Percentiles rank a stretch among this genome's conserved stretches.
These are phyloP conservation scores for Anagrus nilaparvatae DNA, from an alignment of 1,140 invertebrate species.

Conservation along the genomic window DNA sequence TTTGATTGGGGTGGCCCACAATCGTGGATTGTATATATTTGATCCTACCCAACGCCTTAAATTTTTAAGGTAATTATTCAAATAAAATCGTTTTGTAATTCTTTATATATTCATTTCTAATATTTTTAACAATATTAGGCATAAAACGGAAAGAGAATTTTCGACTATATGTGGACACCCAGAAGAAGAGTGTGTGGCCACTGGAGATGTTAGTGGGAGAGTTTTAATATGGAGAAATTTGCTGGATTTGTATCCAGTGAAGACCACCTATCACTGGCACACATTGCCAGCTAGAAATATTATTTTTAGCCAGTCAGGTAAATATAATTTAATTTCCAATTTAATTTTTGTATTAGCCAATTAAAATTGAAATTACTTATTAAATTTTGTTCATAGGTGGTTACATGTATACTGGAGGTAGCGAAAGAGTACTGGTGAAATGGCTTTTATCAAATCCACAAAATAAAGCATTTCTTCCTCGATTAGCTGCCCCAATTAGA, in stretches of 20 bases:
- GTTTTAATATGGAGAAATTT: conserved; percentile 55
- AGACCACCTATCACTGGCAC: conserved; percentile 69
- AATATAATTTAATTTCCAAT: conserved; percentile 20
- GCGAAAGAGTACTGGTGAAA: conserved; percentile 70
- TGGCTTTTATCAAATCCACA: conserved; percentile 53
- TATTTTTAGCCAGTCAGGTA: conserved; percentile 58
- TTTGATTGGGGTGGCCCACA: conserved; percentile 30
- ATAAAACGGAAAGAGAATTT: conserved; percentile 41
- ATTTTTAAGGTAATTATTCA: conserved; percentile 8
- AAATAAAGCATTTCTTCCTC: conserved; percentile 57
- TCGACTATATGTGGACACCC: conserved; percentile 65
- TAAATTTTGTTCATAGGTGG: conserved; percentile 39
- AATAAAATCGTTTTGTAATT: background rate
- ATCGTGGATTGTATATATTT: conserved; percentile 28
- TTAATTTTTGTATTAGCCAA: background rate
- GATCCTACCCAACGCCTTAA: conserved; percentile 24
- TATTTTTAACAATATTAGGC: conserved; percentile 20
- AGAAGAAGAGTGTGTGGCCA: conserved; percentile 53
- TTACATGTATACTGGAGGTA: conserved; percentile 64
- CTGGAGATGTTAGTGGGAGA: conserved; percentile 57
- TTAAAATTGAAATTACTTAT: background rate
- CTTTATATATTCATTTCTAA: conserved; percentile 1
- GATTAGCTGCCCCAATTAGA: conserved; percentile 58
- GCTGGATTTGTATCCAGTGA: conserved; percentile 32
- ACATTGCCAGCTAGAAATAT: conserved; percentile 59